phyloP scores from a whole-genome alignment of 2,797 vertebrate species.

The Poeciliopsis infans region DNA sequence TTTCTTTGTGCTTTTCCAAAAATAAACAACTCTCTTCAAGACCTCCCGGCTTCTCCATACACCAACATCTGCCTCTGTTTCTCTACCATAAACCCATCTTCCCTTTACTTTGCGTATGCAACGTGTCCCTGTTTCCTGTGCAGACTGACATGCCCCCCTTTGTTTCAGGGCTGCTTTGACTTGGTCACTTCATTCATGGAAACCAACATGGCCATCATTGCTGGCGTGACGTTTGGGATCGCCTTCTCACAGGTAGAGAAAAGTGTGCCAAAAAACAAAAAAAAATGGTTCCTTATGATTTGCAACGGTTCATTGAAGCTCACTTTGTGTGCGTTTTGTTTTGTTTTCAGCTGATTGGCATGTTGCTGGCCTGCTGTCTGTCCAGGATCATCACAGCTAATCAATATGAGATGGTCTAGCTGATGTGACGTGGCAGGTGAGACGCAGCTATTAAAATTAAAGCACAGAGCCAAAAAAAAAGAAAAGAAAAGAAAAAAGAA shows the following conservation, averaged over 20 bases:
- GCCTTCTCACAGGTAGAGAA: constrained; percentile 90
- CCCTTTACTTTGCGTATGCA: constrained; percentile 51
- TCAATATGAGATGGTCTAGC: constrained; percentile 99
- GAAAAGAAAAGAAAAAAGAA: not conserved
- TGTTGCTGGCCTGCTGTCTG: constrained; percentile 98
- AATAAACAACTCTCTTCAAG: constrained; percentile 3
- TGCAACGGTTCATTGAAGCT: not conserved
- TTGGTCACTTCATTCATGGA: constrained; percentile 97
- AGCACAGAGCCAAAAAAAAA: not conserved
- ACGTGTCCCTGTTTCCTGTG: constrained; percentile 40
- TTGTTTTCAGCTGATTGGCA: constrained; percentile 91
- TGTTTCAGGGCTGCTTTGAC: constrained; percentile 92
- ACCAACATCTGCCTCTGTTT: constrained; percentile 44
- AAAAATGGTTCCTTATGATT: not conserved
- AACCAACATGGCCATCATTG: constrained; percentile 97
- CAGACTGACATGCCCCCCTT: constrained; percentile 57
- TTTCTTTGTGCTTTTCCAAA: not conserved
- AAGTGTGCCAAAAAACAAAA: not conserved
- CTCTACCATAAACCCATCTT: constrained; percentile 42
- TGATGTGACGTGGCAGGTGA: constrained; percentile 72
- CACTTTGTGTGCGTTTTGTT: not conserved
- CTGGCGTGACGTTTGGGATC: constrained; percentile 94
- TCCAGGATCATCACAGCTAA: constrained; percentile 99
- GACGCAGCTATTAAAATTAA: not conserved
- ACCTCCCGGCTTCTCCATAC: constrained; percentile 15